A percentile compares a stretch with the other conserved stretches of the same genome.
These are phyloP conservation scores for Odocoileus hemionus DNA, from an alignment of 2,113 vertebrate species.

Conservation along the genomic window DNA sequence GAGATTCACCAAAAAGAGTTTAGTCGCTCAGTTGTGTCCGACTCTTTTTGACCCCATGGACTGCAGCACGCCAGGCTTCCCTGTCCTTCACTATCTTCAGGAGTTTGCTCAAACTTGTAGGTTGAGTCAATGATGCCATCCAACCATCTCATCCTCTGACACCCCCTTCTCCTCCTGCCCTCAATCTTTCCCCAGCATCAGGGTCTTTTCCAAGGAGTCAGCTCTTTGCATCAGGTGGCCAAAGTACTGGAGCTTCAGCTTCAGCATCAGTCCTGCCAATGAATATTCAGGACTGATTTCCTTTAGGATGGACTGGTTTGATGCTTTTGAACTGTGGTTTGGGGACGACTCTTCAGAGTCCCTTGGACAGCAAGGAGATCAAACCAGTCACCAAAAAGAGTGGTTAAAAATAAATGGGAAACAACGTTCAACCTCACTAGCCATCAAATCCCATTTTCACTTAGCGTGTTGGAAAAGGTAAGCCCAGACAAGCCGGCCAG, in stretches of 20 bases:
- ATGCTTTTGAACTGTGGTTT: not conserved
- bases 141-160: not conserved
- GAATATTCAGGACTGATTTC: not conserved
- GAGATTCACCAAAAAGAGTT: not conserved
- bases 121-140: not conserved
- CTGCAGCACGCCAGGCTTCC: not conserved
- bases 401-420: not conserved
- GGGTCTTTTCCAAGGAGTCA: not conserved
- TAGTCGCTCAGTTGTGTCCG: not conserved
- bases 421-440: not conserved
- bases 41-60: not conserved
- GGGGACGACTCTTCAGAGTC: not conserved
- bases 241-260: not conserved
- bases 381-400: not conserved
- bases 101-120: not conserved
- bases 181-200: not conserved
- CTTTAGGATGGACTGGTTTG: not conserved
- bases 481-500: fast-evolving
- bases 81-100: not conserved
- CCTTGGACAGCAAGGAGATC: not conserved
- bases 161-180: not conserved
- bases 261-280: not conserved
- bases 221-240: not conserved
- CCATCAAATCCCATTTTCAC: not conserved
- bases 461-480: fast-evolving